Evolutionary conservation across 2,113 vertebrate species (phyloP), one percentile per base, ranked within the genome.

Genomic region (Etheostoma spectabile): DNA sequence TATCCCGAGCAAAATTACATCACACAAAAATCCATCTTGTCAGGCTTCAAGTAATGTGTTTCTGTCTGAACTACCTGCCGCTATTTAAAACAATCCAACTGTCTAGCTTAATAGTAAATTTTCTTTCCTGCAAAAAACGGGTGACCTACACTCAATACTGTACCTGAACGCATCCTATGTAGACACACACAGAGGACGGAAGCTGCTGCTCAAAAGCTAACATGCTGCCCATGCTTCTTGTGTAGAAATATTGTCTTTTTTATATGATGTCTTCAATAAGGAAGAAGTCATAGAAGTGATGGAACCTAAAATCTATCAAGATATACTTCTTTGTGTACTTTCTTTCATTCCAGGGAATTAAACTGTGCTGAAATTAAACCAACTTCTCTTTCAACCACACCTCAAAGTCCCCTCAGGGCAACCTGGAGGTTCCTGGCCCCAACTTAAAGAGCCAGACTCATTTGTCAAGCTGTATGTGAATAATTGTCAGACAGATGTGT

Each of bases 401-500:
- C 53, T 53, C 57, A 57, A 15, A 51, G 65, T 30, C 21, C 21
- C 45, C 21, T 57, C 5, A 56, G 7, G 7, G 27, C 14, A 19
- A 8, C 65, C 33, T 4, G 13, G 27, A 59, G 22, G 11, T 51
- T 74, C 11, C 8, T 22, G 57, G 6, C 14, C 18, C 4, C 18
- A 15, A 11, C 46, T 48, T 60, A 46, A 53, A 74, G 46, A 68
- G 45, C 10, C 21, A 1, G 49, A 67, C 62, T 60, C 10, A 60
- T 42, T 61, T 61, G 53, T 70, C 15, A 49, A n/a, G 19, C 51
- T 53, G 21, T 56, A 24, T 66, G 62, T 60, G 33, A 62, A 57
- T 48, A 64, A 66, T 61, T 70, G 53, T 56, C 56, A 75, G 42
- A 65, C 53, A 77, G 74, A n/a, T 72, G 59, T 77, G 61, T 67